Percentiles rank a stretch among this genome's conserved stretches.
Evolutionary conservation across 1,140 invertebrate species (phyloP).

Genomic region (Whitmania pigra): DNA sequence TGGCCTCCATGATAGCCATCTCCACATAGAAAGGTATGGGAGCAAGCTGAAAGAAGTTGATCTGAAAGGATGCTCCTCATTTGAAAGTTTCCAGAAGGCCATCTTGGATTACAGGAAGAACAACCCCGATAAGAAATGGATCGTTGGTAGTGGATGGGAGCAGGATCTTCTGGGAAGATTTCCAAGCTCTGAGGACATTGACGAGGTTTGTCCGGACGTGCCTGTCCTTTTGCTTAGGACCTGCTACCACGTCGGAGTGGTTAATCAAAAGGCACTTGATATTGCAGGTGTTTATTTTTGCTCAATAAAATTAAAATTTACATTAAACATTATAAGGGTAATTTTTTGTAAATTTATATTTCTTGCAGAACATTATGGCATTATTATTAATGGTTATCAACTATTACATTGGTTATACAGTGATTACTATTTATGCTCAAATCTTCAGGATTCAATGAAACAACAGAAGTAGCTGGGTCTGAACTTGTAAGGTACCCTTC

Average conservation of each 20-base stretch:
- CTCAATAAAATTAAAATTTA: neutral
- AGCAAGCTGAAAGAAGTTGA: neutral
- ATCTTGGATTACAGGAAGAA: neutral
- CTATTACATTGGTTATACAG: no score
- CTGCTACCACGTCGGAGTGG: slow-evolving; percentile 13
- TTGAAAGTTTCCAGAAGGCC: slow-evolving; percentile 12
- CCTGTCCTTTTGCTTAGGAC: slow-evolving; percentile 17
- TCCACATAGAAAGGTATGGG: slow-evolving; percentile 15
- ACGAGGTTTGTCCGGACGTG: slow-evolving; percentile 8
- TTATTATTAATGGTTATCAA: no score
- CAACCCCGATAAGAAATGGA: slow-evolving; percentile 18
- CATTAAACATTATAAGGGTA: neutral
- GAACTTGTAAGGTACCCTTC: slow-evolving; percentile 14
- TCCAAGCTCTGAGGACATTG: slow-evolving; percentile 17
- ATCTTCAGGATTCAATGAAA: no score
- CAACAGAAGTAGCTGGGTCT: neutral
- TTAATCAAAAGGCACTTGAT: slow-evolving; percentile 12
- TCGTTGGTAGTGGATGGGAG: slow-evolving; percentile 14
- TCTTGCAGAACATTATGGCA: no score
- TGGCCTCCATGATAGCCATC: slow-evolving; percentile 19
- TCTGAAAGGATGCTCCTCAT: neutral
- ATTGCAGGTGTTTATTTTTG: slow-evolving; percentile 14
- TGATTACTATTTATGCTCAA: no score
- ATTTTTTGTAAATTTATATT: neutral
- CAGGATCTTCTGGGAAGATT: slow-evolving; percentile 20